phyloP scores from a whole-genome alignment of 2,797 vertebrate species.

The Nannoperca australis region DNA sequence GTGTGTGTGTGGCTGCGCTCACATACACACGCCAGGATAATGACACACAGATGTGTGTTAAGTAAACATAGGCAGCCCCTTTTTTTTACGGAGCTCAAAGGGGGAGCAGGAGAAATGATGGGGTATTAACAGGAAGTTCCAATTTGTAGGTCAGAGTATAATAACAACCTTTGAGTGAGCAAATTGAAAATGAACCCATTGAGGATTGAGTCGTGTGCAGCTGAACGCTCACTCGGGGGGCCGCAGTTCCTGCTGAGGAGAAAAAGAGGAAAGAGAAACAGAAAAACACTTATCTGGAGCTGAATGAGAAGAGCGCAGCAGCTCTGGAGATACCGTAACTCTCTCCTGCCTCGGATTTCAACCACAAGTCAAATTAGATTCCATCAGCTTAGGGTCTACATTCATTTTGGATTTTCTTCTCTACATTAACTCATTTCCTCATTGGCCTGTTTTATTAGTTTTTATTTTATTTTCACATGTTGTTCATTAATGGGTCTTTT shows the following conservation, averaged over 20 bases:
- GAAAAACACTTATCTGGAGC: constrained; percentile 74
- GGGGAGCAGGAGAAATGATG: constrained; percentile 82
- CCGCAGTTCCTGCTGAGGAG: constrained; percentile 74
- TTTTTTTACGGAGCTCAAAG: constrained; percentile 74
- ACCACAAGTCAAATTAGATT: not conserved
- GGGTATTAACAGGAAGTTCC: constrained; percentile 86
- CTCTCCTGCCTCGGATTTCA: constrained; percentile 23
- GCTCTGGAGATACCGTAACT: constrained; percentile 55
- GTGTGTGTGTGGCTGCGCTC: constrained; percentile 9
- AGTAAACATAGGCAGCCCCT: constrained; percentile 84
- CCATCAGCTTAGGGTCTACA: constrained; percentile 1
- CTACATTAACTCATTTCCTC: not conserved
- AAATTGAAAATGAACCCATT: constrained; percentile 88
- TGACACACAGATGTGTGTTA: constrained; percentile 86
- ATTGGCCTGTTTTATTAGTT: not conserved
- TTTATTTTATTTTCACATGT: not conserved
- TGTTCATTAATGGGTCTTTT: not conserved
- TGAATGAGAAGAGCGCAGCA: constrained; percentile 63
- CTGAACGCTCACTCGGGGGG: constrained; percentile 75
- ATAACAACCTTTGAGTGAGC: constrained; percentile 88
- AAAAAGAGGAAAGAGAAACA: constrained; percentile 70
- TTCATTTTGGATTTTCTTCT: not conserved
- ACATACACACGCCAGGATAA: constrained; percentile 59
- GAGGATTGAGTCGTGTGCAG: constrained; percentile 83
- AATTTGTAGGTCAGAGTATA: constrained; percentile 89